Base-by-base conservation (phyloP, 2,888 invertebrate species). In the Micropterix aruncella region DNA sequence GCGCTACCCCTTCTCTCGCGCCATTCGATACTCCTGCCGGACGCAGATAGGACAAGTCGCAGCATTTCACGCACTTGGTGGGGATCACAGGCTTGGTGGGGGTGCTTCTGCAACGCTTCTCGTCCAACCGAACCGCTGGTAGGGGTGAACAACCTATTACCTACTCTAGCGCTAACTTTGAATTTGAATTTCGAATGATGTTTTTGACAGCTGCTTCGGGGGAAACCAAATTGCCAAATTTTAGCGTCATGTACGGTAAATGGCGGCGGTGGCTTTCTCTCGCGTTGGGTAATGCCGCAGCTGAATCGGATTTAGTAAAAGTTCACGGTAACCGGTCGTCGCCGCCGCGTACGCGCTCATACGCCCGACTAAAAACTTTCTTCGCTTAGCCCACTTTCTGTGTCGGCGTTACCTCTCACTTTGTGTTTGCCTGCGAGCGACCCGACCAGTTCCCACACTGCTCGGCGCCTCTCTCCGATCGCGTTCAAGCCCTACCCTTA, bases 61-160 rank as follows among this genome's bases (percentile, higher is more conserved):
- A 66, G 68, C 62, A 54, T 45, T 53, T 57, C 55, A 60, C 61
- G 60, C 62, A 61, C 58, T 65, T 70, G 70, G 70, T 69, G 70
- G 70, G 70, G 70, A 69, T 68, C 62, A 64, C 63, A 58, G 59
- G 54, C 58, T 65, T 66, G 70, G 70, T 67, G 70, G 70, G 70
- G 70, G 69, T 70, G 70, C 64, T 65, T 59, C 56, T 60, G 62
- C 54, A 44, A 46, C 43, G 44, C 49, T 44, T 42, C 46, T 37
- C 41, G 38, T 44, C 44, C 37, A 46, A 19, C 40, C 38, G 44
- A 45, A 38, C 27, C 59, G 58, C 59, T 63, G 66, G 69, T 65
- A 68, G 70, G 70, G 70, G 70, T 70, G 61, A 69, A 68, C 60
- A 66, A 67, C 67, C 69, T 69, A 60, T 53, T 56, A 61, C 62